Percentiles rank a stretch among this genome's conserved stretches.
Evolutionary conservation across 2,113 vertebrate genomes (phyloP).

Genomic region (Meriones unguiculatus): DNA sequence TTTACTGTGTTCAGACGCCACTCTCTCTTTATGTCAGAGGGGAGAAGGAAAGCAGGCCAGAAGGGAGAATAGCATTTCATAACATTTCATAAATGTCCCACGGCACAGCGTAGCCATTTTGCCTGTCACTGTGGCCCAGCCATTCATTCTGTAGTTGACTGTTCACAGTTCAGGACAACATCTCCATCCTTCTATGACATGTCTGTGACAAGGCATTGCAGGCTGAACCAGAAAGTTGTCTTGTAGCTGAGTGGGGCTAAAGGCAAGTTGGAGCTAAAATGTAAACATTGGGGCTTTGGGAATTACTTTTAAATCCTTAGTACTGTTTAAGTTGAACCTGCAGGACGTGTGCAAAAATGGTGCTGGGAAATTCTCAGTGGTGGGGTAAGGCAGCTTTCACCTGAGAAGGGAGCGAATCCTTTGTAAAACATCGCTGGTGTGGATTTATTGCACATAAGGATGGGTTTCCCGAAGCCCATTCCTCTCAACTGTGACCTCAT

Average conservation of each 20-base stretch:
- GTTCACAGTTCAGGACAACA: not conserved
- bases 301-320: not conserved
- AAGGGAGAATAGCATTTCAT: not conserved
- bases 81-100: not conserved
- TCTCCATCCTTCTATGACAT: rapidly evolving
- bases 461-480: too few species aligned
- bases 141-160: not conserved
- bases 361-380: not conserved
- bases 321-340: not conserved
- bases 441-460: not conserved
- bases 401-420: not conserved
- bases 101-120: not conserved
- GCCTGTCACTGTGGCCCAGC: not conserved
- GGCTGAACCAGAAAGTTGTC: rapidly evolving
- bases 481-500: not conserved
- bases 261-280: too few species aligned
- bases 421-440: not conserved
- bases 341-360: rapidly evolving
- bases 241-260: not conserved
- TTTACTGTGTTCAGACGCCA: not conserved
- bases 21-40: not conserved
- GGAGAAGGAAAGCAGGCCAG: too few species aligned
- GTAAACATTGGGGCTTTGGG: rapidly evolving
- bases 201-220: rapidly evolving
- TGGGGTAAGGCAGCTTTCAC: not conserved